These are phyloP conservation scores for Acholoe squamosa DNA, from an alignment of 2,888 invertebrate species.

Conservation along the genomic window DNA sequence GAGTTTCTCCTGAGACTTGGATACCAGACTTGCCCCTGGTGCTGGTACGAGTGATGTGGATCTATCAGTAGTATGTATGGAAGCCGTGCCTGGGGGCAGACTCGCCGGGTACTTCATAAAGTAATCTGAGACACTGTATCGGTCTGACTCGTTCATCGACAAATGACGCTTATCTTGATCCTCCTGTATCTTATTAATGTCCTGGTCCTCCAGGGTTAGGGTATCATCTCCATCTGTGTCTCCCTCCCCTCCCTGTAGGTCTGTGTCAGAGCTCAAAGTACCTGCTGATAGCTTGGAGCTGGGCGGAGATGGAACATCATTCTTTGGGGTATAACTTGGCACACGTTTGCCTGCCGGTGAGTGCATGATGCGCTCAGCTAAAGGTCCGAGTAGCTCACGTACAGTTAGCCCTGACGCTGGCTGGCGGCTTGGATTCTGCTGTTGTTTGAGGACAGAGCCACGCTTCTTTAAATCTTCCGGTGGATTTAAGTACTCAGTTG, in stretches of 20 bases:
- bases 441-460: background rate
- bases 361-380: slow-evolving; percentile 21
- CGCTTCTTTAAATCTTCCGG: background rate
- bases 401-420: background rate
- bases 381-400: slow-evolving; percentile 2
- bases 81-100: background rate
- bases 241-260: background rate
- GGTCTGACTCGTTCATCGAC: background rate
- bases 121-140: slow-evolving; percentile 78
- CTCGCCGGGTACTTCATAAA: slow-evolving; percentile 74
- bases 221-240: slow-evolving; percentile 30
- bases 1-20: background rate
- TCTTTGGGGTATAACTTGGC: background rate
- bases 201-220: background rate
- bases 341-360: background rate
- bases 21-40: background rate
- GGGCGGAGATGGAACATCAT: background rate
- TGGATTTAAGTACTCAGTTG: slow-evolving; percentile 45
- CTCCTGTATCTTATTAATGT: background rate
- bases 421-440: no score
- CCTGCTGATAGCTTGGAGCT: background rate
- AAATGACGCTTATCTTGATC: background rate
- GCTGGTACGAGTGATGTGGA: background rate
- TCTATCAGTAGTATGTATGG: background rate
- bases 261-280: background rate